Percentiles rank a stretch among this genome's conserved stretches.
Evolutionary conservation across 2,113 vertebrate species (phyloP).

Genomic region (Oxyura jamaicensis): DNA sequence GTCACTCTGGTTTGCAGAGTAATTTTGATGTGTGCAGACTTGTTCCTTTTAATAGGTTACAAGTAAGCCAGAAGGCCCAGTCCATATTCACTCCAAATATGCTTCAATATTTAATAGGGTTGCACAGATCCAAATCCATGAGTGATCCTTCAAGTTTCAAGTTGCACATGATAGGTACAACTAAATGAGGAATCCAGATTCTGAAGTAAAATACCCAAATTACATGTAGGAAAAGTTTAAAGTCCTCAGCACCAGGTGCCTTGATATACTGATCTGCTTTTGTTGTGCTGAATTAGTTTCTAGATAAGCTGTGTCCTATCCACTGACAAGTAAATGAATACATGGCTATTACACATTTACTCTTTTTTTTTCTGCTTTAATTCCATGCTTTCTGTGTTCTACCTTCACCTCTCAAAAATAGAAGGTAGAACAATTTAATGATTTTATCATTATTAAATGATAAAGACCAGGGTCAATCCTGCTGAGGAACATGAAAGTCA

Average conservation of each 20-base stretch:
- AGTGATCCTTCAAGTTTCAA: not conserved
- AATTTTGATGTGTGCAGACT: not conserved
- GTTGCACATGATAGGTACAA: fast-evolving
- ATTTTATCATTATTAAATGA: not conserved
- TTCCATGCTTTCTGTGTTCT: not conserved
- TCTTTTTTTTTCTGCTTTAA: not conserved
- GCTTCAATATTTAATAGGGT: not conserved
- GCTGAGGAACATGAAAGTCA: not conserved
- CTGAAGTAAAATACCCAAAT: not conserved
- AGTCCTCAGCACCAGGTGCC: not conserved
- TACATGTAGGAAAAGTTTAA: not conserved
- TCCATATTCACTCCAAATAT: not conserved
- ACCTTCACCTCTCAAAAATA: not conserved
- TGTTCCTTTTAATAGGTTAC: not conserved
- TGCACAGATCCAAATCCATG: fast-evolving
- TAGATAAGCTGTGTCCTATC: not conserved
- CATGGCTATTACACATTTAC: not conserved
- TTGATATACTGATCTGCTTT: not conserved
- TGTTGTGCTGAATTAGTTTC: not conserved
- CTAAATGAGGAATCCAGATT: not conserved
- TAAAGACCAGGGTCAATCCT: not conserved
- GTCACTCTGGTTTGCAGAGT: not conserved
- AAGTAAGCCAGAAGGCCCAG: not conserved
- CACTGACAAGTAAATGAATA: not conserved
- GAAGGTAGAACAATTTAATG: not conserved